These are phyloP conservation scores for Dynastes maya DNA, from an alignment of 2,888 invertebrate genomes.

Conservation along the genomic window DNA sequence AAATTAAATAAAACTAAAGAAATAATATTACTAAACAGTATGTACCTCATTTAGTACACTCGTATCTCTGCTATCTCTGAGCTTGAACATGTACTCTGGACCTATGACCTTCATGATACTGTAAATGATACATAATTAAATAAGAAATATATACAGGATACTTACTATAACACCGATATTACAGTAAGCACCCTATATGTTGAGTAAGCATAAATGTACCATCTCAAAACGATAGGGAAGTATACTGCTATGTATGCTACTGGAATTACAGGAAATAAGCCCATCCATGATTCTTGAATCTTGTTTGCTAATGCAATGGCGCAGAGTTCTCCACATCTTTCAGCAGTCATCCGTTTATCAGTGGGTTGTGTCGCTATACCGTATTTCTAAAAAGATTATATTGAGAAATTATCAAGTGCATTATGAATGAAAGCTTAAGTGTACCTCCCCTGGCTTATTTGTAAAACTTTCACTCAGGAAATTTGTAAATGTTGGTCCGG, in stretches of 20 bases:
- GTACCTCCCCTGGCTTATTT: conserved; percentile 75
- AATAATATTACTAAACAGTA: conserved; percentile 54
- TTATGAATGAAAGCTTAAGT: not conserved
- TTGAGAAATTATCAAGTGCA: not conserved
- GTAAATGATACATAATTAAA: conserved; percentile 58
- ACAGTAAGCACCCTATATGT: too few species aligned
- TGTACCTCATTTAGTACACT: conserved; percentile 63
- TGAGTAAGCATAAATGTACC: conserved; percentile 66
- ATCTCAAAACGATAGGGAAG: conserved; percentile 71
- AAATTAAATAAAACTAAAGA: not conserved
- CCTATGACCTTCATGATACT: conserved; percentile 68
- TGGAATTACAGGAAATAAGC: conserved; percentile 76
- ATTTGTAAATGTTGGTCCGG: conserved; percentile 84
- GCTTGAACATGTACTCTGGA: conserved; percentile 67
- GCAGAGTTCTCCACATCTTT: conserved; percentile 75
- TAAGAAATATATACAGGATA: not conserved
- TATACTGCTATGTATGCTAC: conserved; percentile 76
- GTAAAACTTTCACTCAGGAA: conserved; percentile 81
- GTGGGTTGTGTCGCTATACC: conserved; percentile 67
- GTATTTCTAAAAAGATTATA: conserved; percentile 64
- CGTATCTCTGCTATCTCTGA: conserved; percentile 68
- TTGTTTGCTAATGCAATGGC: conserved; percentile 76
- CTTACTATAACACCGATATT: too few species aligned
- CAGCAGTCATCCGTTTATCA: conserved; percentile 73
- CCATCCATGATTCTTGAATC: conserved; percentile 80